Conservation (phyloP, 2,888 invertebrate species). For the Pycnomerus fuliginosus region DNA sequence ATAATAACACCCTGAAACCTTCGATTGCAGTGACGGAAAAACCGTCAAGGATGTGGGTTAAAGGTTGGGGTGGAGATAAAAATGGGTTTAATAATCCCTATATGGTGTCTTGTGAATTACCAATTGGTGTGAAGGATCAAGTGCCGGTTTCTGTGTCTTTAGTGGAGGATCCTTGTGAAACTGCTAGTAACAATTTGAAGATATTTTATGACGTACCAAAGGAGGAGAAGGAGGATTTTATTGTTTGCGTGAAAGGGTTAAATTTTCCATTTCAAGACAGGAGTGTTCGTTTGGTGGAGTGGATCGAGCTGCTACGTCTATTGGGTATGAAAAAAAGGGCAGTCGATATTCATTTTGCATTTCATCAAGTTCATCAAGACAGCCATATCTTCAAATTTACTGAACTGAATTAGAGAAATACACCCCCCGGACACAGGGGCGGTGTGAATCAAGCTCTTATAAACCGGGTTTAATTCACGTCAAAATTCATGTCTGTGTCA, state of each 20-base stretch:
- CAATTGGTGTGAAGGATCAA: slow-evolving; percentile 31
- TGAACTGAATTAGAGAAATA: not conserved
- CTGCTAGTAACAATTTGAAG: slow-evolving; percentile 73
- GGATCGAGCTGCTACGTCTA: slow-evolving; percentile 83
- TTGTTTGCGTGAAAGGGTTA: slow-evolving; percentile 87
- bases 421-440: not conserved
- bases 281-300: slow-evolving; percentile 79
- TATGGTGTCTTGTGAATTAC: slow-evolving; percentile 80
- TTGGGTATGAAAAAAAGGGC: slow-evolving; percentile 57
- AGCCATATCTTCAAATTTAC: not conserved
- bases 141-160: slow-evolving; percentile 75
- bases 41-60: slow-evolving; percentile 85
- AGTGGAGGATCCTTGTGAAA: slow-evolving; percentile 77
- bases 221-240: slow-evolving; percentile 69
- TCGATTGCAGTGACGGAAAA: slow-evolving; percentile 75
- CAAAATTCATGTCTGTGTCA: not conserved
- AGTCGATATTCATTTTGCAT: not conserved
- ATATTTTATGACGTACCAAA: slow-evolving; percentile 71
- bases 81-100: slow-evolving; percentile 90
- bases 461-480: not conserved
- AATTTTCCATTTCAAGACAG: slow-evolving; percentile 83
- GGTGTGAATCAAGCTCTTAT: not conserved
- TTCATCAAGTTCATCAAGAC: not conserved
- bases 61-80: slow-evolving; percentile 91
- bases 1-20: slow-evolving; percentile 78